Evolutionary conservation across 2,797 vertebrate genomes (phyloP).

Genomic region (Syngnathus rostellatus): DNA sequence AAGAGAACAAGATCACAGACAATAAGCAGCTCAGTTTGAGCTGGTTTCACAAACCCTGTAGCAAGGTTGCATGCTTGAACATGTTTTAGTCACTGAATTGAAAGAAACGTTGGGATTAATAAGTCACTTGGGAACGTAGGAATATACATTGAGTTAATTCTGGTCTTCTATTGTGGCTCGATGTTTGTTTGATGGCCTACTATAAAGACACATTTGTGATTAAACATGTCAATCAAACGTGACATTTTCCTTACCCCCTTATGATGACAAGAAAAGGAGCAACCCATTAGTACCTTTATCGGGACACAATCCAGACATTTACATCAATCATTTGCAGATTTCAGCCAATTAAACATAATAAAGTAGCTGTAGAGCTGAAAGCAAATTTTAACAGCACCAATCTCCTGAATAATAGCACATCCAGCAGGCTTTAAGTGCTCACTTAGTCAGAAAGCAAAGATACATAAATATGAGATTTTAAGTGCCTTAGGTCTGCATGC

Average conservation of each 20-base stretch:
- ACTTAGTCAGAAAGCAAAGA: not conserved
- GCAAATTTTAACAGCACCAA: not conserved
- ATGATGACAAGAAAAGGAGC: not conserved
- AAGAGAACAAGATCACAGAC: not conserved
- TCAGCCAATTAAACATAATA: not conserved
- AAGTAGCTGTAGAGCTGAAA: not conserved
- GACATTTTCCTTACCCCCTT: not conserved
- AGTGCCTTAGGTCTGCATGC: not conserved
- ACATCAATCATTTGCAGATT: not conserved
- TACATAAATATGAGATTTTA: not conserved
- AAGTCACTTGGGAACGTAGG: not conserved
- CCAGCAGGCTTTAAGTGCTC: not conserved
- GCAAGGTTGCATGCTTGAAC: not conserved
- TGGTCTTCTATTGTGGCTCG: no score
- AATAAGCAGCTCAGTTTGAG: not conserved
- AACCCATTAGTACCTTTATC: not conserved
- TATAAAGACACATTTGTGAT: not conserved
- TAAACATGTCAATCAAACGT: not conserved
- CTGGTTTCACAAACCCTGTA: not conserved
- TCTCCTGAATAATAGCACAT: not conserved
- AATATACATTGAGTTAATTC: no score
- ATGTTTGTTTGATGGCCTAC: not conserved
- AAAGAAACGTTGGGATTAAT: not conserved
- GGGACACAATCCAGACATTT: not conserved
- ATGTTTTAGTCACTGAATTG: not conserved